A percentile compares a stretch with the other conserved stretches of the same genome.
Conservation (phyloP, 92 coral and sea anemone genomes). For the Porites rus region DNA sequence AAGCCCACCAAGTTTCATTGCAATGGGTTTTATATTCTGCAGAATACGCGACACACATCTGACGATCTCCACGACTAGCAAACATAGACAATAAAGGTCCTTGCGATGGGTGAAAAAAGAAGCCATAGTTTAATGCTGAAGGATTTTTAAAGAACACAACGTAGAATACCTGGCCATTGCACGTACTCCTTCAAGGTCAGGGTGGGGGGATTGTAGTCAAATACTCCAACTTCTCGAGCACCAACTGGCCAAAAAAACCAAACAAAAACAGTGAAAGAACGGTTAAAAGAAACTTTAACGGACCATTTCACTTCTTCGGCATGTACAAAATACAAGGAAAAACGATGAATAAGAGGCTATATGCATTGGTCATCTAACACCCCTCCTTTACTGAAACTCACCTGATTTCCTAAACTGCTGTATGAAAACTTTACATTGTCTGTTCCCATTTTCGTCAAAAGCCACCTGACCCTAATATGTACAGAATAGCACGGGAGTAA, state of each 20-base stretch:
- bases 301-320: too few species aligned
- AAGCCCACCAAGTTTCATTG: too few species aligned
- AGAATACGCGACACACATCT: too few species aligned
- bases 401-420: conserved; percentile 47
- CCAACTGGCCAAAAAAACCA: conserved; percentile 11
- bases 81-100: background rate
- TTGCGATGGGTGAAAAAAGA: background rate
- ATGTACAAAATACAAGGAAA: too few species aligned
- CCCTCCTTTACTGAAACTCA: conserved; percentile 2
- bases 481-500: background rate
- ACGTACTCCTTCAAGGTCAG: conserved; percentile 30
- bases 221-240: conserved; percentile 35
- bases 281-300: too few species aligned
- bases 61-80: background rate
- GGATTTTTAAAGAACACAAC: background rate
- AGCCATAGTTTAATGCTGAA: background rate
- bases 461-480: conserved; percentile 54
- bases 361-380: background rate
- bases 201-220: conserved; percentile 29
- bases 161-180: conserved; percentile 39
- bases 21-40: too few species aligned
- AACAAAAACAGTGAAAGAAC: background rate
- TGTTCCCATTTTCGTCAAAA: conserved; percentile 64
- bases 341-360: too few species aligned
- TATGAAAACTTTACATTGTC: conserved; percentile 49